Percentiles rank a stretch among this genome's conserved stretches.
These are phyloP conservation scores for Apoderus coryli DNA, from an alignment of 2,888 invertebrate genomes.

Conservation along the genomic window DNA sequence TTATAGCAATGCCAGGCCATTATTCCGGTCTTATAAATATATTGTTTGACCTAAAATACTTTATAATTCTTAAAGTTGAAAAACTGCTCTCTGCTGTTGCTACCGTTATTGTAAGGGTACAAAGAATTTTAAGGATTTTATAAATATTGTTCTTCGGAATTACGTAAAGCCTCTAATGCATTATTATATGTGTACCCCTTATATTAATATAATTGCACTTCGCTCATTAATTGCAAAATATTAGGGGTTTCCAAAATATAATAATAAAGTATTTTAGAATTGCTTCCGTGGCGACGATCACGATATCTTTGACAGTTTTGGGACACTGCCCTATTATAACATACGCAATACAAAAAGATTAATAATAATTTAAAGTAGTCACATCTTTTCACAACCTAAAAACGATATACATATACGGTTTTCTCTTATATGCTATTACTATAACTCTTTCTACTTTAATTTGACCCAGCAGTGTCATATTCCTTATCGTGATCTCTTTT, in stretches of 20 bases:
- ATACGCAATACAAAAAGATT: no score
- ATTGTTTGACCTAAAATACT: not conserved
- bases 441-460: no score
- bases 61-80: slow-evolving; percentile 1
- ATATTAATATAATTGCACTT: slow-evolving; percentile 2
- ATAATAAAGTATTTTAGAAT: not conserved
- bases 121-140: slow-evolving; percentile 1
- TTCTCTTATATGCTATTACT: no score
- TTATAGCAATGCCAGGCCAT: slow-evolving; percentile 3
- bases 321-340: no score
- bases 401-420: no score
- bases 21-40: not conserved
- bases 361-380: no score
- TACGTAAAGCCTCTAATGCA: slow-evolving; percentile 1
- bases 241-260: slow-evolving; percentile 1
- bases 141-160: slow-evolving; percentile 2
- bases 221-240: slow-evolving; percentile 3
- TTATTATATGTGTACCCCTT: slow-evolving; percentile 3
- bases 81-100: slow-evolving; percentile 1
- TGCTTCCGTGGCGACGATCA: no score
- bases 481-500: no score
- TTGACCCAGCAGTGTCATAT: no score
- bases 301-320: no score
- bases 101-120: slow-evolving; percentile 2
- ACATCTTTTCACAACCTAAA: no score